Percentiles rank a stretch among this genome's conserved stretches.
These are phyloP conservation scores for Halesus radiatus DNA, from an alignment of 1,140 invertebrate genomes.

Conservation along the genomic window DNA sequence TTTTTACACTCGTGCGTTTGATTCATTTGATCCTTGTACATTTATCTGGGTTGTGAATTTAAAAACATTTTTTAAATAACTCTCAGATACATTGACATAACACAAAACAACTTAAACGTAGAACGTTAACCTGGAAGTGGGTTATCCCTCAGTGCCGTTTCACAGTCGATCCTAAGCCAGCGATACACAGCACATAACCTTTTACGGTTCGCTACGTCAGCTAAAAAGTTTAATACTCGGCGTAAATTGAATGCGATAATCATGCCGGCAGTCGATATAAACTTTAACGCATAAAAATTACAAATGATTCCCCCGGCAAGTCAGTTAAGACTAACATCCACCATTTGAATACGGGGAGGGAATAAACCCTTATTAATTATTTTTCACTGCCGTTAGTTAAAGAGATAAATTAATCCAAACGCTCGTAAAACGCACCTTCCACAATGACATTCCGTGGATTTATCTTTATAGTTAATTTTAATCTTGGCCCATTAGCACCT, in stretches of 20 bases:
- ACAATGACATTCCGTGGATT: slow-evolving; percentile 55
- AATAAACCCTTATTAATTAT: slow-evolving; percentile 58
- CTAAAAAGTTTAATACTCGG: background rate
- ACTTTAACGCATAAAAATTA: slow-evolving; percentile 28
- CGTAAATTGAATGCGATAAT: slow-evolving; percentile 24
- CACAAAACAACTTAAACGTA: no score
- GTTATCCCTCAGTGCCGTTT: background rate
- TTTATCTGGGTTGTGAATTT: no score
- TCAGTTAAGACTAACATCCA: slow-evolving; percentile 29
- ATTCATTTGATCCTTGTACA: no score
- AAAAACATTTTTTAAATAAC: no score
- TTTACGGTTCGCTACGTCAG: no score
- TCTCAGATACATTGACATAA: no score
- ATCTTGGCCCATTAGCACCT: slow-evolving; percentile 58
- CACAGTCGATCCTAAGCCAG: no score
- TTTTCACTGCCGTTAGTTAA: slow-evolving; percentile 56
- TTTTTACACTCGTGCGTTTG: no score
- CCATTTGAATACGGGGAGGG: slow-evolving; percentile 53
- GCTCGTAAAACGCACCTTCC: slow-evolving; percentile 57
- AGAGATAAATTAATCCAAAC: slow-evolving; percentile 58
- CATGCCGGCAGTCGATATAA: slow-evolving; percentile 13
- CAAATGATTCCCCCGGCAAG: slow-evolving; percentile 13
- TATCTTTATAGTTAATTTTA: slow-evolving; percentile 58
- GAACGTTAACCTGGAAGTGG: no score
- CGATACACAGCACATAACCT: no score